phyloP scores from a whole-genome alignment of 2,888 invertebrate species.

The Sarcophaga rosellei region DNA sequence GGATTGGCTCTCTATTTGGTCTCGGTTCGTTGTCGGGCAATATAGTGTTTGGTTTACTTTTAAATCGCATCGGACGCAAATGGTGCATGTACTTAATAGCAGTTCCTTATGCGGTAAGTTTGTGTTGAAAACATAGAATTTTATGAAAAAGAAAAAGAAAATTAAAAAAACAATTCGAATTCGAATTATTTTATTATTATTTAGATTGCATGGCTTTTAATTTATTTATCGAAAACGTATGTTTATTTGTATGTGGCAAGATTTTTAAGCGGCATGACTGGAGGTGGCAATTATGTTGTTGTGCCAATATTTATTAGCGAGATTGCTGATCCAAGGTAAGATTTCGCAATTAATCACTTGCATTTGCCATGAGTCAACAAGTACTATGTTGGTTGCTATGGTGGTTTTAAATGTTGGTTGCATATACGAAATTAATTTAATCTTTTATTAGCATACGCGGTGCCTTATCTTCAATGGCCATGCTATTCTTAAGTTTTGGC shows the following conservation, averaged over 20 bases:
- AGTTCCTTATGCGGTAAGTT: conserved; percentile 75
- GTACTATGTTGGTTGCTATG: conserved; percentile 76
- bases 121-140: background rate
- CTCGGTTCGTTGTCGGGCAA: conserved; percentile 76
- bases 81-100: conserved; percentile 75
- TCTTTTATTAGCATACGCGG: conserved; percentile 76
- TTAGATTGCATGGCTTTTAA: conserved; percentile 76
- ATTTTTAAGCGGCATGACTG: conserved; percentile 76
- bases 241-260: conserved; percentile 76
- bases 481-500: conserved; percentile 77
- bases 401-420: conserved; percentile 50
- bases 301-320: conserved; percentile 79
- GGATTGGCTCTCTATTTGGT: conserved; percentile 78
- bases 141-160: background rate
- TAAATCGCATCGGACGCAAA: conserved; percentile 76
- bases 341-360: conserved; percentile 67
- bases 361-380: conserved; percentile 67
- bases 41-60: conserved; percentile 73
- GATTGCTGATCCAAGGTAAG: conserved; percentile 77
- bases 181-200: background rate
- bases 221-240: conserved; percentile 75
- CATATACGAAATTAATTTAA: conserved; percentile 38
- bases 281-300: conserved; percentile 77
- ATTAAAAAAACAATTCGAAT: background rate
- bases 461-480: conserved; percentile 76